Base-by-base conservation (phyloP, 2,888 invertebrate genomes). In the Idaea aversata region DNA sequence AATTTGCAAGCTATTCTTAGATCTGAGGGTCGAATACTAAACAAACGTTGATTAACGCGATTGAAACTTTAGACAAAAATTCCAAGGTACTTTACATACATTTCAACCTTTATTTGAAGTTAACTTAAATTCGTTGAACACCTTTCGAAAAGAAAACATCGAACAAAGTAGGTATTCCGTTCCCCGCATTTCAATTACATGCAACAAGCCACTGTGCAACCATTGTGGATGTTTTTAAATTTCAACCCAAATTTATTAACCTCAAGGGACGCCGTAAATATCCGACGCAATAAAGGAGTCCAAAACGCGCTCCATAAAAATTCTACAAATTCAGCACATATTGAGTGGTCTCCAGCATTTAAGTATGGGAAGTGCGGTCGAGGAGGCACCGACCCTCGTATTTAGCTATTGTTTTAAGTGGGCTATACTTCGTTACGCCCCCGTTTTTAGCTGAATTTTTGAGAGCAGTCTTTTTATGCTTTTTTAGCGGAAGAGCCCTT, bases 391-490 rank as follows among this genome's bases (percentile, higher is more conserved):
- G 81, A 85, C 90, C 90, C 90, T 86, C 79, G 86, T 86, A 87
- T 91, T 91, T 87, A 82, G 91, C 91, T 91, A 92, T 93, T 92
- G 93, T 93, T 93, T 93, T 91, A 93, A 92, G 91, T 90, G 88
- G 85, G 82, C 82, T 84, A 85, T 89, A 88, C 91, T 93, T 92
- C 88, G 91, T 92, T 91, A 91, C 91, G 83, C 91, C 90, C 90
- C 87, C 76, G 80, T 83, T 79, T 87, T 92, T 85, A 82, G 79
- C 80, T 80, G 83, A 84, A 85, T 88, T 88, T 74, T 88, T 80
- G 80, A 88, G 87, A 88, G 84, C 85, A 83, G 75, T 75, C 85
- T 88, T 88, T 90, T 88, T 86, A 82, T 83, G 81, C 85, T 87
- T 91, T 88, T 91, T 86, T 83, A 78, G 75, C 70, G 70, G 72